Conservation (phyloP, 2,113 vertebrate species). For the Alectura lathami region DNA sequence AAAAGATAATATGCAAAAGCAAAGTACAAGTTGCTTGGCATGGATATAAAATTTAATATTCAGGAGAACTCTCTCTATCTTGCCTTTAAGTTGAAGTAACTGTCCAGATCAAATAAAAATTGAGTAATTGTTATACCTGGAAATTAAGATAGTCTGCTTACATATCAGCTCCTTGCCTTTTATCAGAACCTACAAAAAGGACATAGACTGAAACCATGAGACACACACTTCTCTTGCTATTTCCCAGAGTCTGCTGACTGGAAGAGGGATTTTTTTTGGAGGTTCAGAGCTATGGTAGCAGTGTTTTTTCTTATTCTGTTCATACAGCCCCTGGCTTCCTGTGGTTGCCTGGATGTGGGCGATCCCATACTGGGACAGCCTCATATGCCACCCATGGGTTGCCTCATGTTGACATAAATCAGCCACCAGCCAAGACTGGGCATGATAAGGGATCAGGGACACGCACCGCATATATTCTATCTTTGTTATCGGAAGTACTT, state of each 20-base stretch:
- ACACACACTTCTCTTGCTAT: neutral
- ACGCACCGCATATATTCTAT: neutral
- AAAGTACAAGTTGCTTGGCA: neutral
- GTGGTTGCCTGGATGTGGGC: neutral
- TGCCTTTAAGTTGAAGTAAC: neutral
- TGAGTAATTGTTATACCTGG: neutral
- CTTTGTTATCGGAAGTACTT: neutral
- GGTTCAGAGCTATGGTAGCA: neutral
- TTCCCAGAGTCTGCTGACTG: neutral
- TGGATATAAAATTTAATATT: neutral
- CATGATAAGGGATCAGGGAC: neutral
- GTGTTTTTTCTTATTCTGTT: neutral
- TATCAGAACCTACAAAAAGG: neutral
- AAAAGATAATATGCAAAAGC: neutral
- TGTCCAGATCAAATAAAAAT: neutral
- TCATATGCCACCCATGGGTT: neutral
- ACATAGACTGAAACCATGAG: neutral
- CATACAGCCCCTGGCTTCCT: neutral
- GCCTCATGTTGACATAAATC: neutral
- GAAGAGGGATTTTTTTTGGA: neutral
- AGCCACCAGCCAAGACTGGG: neutral
- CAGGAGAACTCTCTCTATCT: neutral
- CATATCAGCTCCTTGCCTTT: neutral
- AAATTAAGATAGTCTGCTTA: neutral
- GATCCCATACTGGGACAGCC: neutral